Evolutionary conservation across 2,113 vertebrate species (phyloP).

Genomic region (Trematomus loennbergii): DNA sequence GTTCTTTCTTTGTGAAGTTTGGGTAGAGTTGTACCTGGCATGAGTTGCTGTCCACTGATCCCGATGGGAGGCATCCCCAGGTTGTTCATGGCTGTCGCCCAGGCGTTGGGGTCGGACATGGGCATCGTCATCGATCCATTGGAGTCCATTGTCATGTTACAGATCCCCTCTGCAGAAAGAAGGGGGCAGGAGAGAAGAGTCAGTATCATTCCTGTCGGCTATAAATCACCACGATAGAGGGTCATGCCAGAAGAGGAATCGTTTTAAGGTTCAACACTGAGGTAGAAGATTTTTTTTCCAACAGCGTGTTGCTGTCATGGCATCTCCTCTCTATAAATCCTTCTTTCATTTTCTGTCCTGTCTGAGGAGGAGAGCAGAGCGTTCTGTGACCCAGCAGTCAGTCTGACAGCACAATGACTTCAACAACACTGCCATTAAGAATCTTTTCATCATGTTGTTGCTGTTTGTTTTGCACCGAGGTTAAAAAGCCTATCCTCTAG

Average conservation of each 20-base stretch:
- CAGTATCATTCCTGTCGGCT: conserved; percentile 11
- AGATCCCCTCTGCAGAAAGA: conserved; percentile 84
- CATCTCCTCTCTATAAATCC: conserved; percentile 14
- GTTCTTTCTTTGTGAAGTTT: neutral
- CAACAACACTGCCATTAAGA: conserved; percentile 45
- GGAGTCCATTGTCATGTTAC: conserved; percentile 90
- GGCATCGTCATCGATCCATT: conserved; percentile 88
- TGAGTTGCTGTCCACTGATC: conserved; percentile 91
- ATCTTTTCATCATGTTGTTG: conserved; percentile 32
- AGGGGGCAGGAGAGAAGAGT: conserved; percentile 9
- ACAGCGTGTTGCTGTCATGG: neutral
- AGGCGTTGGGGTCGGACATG: conserved; percentile 92
- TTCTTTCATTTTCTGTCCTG: conserved; percentile 15
- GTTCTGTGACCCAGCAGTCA: conserved; percentile 52
- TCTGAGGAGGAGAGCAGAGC: conserved; percentile 15
- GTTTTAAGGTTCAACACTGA: neutral
- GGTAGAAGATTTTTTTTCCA: conserved; percentile 18
- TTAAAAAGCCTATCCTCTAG: conserved; percentile 30
- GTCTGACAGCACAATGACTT: conserved; percentile 39
- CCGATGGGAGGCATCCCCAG: conserved; percentile 94
- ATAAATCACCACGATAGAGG: conserved; percentile 6
- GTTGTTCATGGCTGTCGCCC: conserved; percentile 98
- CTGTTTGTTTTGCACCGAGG: conserved; percentile 25
- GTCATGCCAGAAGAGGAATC: conserved; percentile 4
- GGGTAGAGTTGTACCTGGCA: conserved; percentile 85